phyloP scores from a whole-genome alignment of 2,888 invertebrate species.

The Polyommatus iphigenia region DNA sequence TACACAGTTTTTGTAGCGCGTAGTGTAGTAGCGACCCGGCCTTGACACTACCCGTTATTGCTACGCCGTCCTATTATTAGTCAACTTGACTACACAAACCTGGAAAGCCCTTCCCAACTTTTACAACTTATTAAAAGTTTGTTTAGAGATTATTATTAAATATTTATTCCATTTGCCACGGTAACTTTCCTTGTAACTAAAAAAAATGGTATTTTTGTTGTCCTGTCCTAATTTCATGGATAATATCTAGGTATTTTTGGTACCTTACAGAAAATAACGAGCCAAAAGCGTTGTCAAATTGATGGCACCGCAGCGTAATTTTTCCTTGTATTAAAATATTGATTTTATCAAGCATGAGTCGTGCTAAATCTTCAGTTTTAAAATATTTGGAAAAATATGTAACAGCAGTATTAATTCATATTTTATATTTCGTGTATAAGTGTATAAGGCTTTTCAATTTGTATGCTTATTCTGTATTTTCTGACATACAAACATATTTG shows the following conservation, averaged over 20 bases:
- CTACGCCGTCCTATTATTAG: constrained; percentile 20
- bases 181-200: neutral
- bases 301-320: neutral
- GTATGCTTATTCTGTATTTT: constrained; percentile 1
- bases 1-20: neutral
- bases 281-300: neutral
- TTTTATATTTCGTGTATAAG: neutral
- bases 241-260: too few relatives aligned
- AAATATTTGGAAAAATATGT: too few relatives aligned
- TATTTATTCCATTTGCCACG: neutral
- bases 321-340: neutral
- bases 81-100: constrained; percentile 1
- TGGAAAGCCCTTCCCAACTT: neutral
- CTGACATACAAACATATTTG: constrained; percentile 6
- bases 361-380: too few relatives aligned
- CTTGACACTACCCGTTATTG: constrained; percentile 28
- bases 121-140: neutral
- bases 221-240: too few relatives aligned
- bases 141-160: neutral
- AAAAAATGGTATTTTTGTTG: too few relatives aligned
- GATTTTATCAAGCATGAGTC: too few relatives aligned
- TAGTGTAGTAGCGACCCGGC: constrained; percentile 1
- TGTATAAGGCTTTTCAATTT: neutral
- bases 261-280: too few relatives aligned
- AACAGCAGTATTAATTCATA: too few relatives aligned